phyloP scores from a whole-genome alignment of 2,888 invertebrate species.

The Mactromeris polynyma region DNA sequence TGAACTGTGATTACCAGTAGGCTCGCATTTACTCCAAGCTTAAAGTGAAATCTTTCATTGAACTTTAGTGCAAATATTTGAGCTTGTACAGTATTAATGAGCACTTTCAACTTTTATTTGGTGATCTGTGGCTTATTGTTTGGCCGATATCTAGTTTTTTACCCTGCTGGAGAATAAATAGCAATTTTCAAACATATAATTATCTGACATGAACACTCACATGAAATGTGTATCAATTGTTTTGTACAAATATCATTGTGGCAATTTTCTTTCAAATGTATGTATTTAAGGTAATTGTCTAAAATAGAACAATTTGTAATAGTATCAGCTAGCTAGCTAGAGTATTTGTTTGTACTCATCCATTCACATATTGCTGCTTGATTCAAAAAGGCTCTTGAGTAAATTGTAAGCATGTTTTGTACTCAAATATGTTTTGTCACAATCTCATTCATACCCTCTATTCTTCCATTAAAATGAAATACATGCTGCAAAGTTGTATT shows the following conservation, averaged over 20 bases:
- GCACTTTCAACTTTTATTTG: background rate
- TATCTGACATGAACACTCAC: background rate
- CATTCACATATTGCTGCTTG: background rate
- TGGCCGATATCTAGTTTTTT: background rate
- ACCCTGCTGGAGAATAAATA: background rate
- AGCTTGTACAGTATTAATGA: background rate
- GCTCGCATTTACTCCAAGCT: background rate
- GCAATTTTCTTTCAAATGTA: background rate
- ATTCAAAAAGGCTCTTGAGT: background rate
- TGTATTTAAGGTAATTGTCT: background rate
- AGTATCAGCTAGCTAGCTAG: background rate
- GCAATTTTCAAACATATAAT: conserved; percentile 7
- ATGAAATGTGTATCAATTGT: background rate
- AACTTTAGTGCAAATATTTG: background rate
- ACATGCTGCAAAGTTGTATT: too few species aligned
- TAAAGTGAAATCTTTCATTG: background rate
- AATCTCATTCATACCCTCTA: background rate
- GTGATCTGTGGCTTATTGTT: background rate
- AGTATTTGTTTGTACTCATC: background rate
- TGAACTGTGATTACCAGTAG: background rate
- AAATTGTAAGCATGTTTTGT: background rate
- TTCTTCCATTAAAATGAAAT: background rate
- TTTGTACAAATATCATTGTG: background rate
- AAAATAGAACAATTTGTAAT: background rate
- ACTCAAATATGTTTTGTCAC: background rate